Conservation (phyloP, 2,797 vertebrate species). For the Lagorchestes hirsutus region DNA sequence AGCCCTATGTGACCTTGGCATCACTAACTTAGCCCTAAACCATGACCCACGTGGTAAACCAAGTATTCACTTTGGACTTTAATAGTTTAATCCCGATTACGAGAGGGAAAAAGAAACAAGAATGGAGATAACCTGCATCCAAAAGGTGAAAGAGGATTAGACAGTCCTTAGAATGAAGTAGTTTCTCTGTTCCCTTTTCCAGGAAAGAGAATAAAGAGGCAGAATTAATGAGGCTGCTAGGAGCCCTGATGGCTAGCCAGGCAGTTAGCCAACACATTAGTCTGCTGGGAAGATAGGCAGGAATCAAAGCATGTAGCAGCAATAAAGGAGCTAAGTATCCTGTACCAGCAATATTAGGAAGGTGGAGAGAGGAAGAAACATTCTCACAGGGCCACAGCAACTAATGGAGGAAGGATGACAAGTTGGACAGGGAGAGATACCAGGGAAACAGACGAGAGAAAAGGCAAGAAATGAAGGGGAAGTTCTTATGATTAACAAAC, state of each 20-base stretch:
- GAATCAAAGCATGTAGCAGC: background rate
- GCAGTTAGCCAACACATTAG: background rate
- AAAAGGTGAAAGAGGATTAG: background rate
- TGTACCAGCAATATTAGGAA: background rate
- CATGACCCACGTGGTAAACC: background rate
- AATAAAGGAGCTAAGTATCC: background rate
- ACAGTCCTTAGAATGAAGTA: background rate
- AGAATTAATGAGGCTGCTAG: background rate
- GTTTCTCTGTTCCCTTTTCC: constrained; percentile 1
- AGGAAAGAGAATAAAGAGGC: background rate
- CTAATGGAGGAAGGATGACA: constrained; percentile 3
- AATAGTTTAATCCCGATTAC: background rate
- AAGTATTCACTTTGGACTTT: constrained; percentile 16
- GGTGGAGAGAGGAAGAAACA: background rate
- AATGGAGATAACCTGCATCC: background rate
- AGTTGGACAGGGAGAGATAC: constrained; percentile 49
- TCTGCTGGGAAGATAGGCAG: background rate
- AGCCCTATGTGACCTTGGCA: constrained; percentile 14
- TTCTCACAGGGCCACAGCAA: background rate
- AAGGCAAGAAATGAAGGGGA: constrained; percentile 17
- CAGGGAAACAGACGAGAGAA: constrained; percentile 24
- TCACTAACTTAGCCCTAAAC: background rate
- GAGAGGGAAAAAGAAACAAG: background rate
- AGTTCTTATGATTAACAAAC: constrained; percentile 43
- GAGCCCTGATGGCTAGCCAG: background rate